Percentiles rank a stretch among this genome's conserved stretches.
Conservation (phyloP, 1,140 invertebrate genomes). For the Brachionus koreanus region DNA sequence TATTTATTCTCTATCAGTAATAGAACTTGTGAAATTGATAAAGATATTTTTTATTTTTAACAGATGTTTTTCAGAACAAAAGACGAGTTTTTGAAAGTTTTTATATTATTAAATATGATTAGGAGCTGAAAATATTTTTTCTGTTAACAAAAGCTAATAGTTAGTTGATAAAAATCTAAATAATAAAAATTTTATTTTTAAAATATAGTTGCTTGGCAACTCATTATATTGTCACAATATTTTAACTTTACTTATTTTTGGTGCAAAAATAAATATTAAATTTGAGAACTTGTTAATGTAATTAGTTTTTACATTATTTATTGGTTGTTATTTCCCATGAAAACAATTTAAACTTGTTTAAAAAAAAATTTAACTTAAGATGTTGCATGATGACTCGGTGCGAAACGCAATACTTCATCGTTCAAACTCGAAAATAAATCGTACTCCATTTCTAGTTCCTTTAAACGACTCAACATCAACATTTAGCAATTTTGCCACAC, state of each 20-base stretch:
- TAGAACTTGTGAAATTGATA: too few relatives aligned
- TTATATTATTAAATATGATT: too few relatives aligned
- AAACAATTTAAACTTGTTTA: neutral
- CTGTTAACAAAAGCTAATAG: neutral
- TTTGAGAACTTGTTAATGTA: neutral
- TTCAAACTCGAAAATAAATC: neutral
- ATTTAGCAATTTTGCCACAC: neutral
- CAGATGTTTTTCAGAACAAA: too few relatives aligned
- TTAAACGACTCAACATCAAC: slow-evolving; percentile 1
- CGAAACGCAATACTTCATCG: slow-evolving; percentile 17
- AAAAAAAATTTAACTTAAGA: neutral
- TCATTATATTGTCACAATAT: neutral
- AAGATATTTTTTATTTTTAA: too few relatives aligned
- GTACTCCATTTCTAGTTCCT: slow-evolving; percentile 12
- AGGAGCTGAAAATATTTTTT: too few relatives aligned
- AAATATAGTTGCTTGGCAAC: neutral
- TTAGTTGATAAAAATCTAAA: neutral
- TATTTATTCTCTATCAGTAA: too few relatives aligned
- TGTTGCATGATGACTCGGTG: slow-evolving; percentile 9
- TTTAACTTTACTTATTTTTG: neutral
- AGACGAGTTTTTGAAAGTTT: too few relatives aligned
- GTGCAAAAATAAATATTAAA: neutral
- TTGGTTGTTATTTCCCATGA: slow-evolving; percentile 4
- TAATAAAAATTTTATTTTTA: neutral
- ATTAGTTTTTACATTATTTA: slow-evolving; percentile 7